Percentiles rank a stretch among this genome's conserved stretches.
These are phyloP conservation scores for Eristalis intricaria DNA, from an alignment of 2,888 invertebrate genomes.

Conservation along the genomic window DNA sequence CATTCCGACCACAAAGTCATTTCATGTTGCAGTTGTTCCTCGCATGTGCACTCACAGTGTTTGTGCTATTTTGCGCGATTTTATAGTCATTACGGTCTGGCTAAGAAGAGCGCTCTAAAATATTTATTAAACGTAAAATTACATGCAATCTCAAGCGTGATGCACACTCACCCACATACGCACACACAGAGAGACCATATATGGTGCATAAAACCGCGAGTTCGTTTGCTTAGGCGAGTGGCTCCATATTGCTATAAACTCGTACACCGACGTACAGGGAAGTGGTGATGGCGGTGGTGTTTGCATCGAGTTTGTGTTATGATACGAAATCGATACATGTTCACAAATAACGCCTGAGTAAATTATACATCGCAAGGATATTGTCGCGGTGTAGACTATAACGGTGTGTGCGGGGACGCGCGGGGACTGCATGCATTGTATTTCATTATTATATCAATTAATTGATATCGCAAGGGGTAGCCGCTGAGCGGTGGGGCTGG, in stretches of 20 bases:
- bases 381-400: not conserved
- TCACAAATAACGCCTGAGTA: conserved; percentile 60
- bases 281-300: not conserved
- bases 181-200: not conserved
- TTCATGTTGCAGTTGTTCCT: not conserved
- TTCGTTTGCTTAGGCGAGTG: conserved; percentile 53
- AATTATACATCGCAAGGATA: conserved; percentile 61
- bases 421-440: conserved; percentile 36
- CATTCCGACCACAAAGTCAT: not conserved
- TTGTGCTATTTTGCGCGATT: conserved; percentile 22
- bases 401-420: not conserved
- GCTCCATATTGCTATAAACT: not conserved
- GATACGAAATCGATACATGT: conserved; percentile 64
- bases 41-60: not conserved
- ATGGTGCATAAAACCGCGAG: conserved; percentile 34
- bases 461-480: conserved; percentile 31
- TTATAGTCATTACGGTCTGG: conserved; percentile 17
- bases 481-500: not conserved
- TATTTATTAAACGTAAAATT: conserved; percentile 66
- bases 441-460: conserved; percentile 67
- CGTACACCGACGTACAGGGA: not conserved
- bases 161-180: conserved; percentile 17
- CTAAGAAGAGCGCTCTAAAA: conserved; percentile 36
- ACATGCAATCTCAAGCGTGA: conserved; percentile 63
- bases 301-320: conserved; percentile 45